These are phyloP conservation scores for Apamea anceps DNA, from an alignment of 2,888 invertebrate species.

Conservation along the genomic window DNA sequence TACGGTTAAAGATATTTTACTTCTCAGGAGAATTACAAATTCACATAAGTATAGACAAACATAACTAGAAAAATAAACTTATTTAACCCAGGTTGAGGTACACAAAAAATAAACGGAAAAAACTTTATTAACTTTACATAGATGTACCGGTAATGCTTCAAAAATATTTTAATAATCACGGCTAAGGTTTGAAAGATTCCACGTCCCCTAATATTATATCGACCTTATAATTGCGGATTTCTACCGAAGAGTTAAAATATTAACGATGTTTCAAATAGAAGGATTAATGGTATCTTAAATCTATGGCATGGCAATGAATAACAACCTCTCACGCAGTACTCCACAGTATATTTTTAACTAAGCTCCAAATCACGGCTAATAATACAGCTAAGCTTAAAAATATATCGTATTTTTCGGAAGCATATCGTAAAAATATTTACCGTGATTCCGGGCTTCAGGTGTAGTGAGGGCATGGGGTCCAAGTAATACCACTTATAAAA, in stretches of 20 bases:
- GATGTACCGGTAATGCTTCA: not conserved
- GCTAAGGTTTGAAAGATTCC: not conserved
- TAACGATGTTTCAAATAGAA: not conserved
- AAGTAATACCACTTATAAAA: slow-evolving; percentile 67
- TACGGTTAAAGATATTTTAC: not conserved
- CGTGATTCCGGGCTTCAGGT: slow-evolving; percentile 88
- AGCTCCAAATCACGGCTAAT: slow-evolving; percentile 72
- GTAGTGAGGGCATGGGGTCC: slow-evolving; percentile 87
- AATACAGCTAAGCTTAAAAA: slow-evolving; percentile 76
- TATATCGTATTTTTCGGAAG: slow-evolving; percentile 63
- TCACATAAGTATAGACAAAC: not conserved
- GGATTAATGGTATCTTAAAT: slow-evolving; percentile 26
- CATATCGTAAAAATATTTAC: slow-evolving; percentile 75
- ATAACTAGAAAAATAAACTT: not conserved
- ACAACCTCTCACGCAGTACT: slow-evolving; percentile 27
- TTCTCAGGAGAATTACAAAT: not conserved
- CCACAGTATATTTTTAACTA: slow-evolving; percentile 59
- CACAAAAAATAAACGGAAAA: not conserved
- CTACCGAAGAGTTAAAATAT: not conserved
- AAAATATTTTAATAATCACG: not conserved
- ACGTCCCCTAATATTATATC: slow-evolving; percentile 31
- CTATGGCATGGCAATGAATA: slow-evolving; percentile 26
- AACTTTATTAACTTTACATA: not conserved
- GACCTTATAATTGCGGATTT: slow-evolving; percentile 16
- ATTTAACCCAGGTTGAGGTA: not conserved